These are phyloP conservation scores for Leptopilina syphax DNA, from an alignment of 2,888 invertebrate genomes.

Conservation along the genomic window DNA sequence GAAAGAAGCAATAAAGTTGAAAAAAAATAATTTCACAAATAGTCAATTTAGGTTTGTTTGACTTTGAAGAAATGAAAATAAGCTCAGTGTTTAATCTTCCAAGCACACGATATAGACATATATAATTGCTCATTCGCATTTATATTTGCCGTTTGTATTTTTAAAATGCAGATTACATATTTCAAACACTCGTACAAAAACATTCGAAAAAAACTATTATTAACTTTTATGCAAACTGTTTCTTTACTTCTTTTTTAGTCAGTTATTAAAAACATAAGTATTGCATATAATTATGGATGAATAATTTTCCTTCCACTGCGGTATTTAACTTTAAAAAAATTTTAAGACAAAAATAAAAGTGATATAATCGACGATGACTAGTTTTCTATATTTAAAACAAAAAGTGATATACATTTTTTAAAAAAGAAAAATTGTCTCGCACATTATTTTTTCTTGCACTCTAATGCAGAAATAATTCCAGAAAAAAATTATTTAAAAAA, in stretches of 20 bases:
- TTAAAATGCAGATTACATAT: not conserved
- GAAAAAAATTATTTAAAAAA: too few species aligned
- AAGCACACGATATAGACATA: not conserved
- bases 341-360: not conserved
- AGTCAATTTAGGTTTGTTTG: slow-evolving; percentile 13
- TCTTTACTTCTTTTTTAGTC: not conserved
- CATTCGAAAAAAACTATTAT: not conserved
- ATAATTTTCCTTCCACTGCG: not conserved
- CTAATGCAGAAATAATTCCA: too few species aligned
- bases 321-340: not conserved
- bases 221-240: not conserved
- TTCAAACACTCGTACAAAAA: not conserved
- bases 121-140: not conserved
- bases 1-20: not conserved
- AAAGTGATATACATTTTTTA: not conserved
- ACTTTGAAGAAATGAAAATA: slow-evolving; percentile 25
- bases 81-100: slow-evolving; percentile 1
- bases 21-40: not conserved
- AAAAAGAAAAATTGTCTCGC: too few species aligned
- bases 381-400: not conserved
- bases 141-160: not conserved
- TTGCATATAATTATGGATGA: not conserved
- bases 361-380: not conserved
- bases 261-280: not conserved
- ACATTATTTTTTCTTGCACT: too few species aligned